Percentiles rank a stretch among this genome's conserved stretches.
These are phyloP conservation scores for Anthopleura sola DNA, from an alignment of 64 coral and sea anemone genomes.

Conservation along the genomic window DNA sequence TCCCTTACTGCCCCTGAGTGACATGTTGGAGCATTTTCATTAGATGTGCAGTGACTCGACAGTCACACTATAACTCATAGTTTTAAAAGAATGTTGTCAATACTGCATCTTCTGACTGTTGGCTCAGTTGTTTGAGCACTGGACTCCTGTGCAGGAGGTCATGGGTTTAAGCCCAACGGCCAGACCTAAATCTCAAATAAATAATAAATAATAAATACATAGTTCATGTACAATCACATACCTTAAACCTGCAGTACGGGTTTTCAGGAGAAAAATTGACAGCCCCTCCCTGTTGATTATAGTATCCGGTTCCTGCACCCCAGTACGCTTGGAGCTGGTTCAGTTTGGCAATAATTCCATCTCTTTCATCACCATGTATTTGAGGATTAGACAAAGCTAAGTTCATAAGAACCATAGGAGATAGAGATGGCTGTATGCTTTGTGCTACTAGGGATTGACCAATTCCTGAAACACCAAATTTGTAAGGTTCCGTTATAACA, in stretches of 20 bases:
- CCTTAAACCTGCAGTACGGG: conserved; percentile 90
- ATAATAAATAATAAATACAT: no score
- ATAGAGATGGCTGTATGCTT: conserved; percentile 25
- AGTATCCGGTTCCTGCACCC: conserved; percentile 87
- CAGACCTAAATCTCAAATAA: no score
- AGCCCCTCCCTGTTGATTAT: conserved; percentile 66
- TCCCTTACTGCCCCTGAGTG: no score
- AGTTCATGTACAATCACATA: conserved; percentile 5
- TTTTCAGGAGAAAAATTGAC: conserved; percentile 85
- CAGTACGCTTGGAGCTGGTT: conserved; percentile 90
- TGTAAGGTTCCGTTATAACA: no score
- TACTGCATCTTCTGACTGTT: no score
- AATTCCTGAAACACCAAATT: not conserved
- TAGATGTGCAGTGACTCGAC: no score
- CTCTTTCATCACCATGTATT: conserved; percentile 88
- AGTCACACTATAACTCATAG: no score
- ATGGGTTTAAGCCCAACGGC: no score
- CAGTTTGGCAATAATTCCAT: conserved; percentile 89
- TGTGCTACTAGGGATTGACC: conserved; percentile 34
- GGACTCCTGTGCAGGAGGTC: no score
- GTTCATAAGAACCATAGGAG: conserved; percentile 40
- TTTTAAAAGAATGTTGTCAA: no score
- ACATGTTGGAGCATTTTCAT: no score
- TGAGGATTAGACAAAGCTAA: conserved; percentile 79
- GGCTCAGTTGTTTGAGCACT: no score